Evolutionary conservation across 2,797 vertebrate genomes (phyloP).

Genomic region (Clangula hyemalis): DNA sequence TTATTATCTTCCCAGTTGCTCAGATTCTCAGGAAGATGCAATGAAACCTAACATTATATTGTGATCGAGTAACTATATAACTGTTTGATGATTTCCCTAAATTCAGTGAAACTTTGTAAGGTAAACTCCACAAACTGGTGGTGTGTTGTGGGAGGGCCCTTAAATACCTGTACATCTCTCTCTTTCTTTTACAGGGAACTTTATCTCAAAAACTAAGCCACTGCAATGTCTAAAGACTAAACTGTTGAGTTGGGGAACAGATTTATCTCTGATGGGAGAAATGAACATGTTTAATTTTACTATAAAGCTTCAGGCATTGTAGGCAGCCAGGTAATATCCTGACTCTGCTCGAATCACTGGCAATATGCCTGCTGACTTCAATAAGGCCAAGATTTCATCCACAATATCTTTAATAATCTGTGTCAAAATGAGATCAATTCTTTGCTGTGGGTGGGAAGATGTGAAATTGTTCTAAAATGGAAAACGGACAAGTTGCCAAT

Average conservation of each 20-base stretch:
- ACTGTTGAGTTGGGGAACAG: not conserved
- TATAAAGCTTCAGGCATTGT: constrained; percentile 10
- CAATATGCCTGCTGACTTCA: constrained; percentile 38
- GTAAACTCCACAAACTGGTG: not conserved
- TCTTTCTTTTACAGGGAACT: not conserved
- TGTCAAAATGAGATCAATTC: constrained; percentile 46
- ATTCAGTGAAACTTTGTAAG: not conserved
- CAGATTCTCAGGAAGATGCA: not conserved
- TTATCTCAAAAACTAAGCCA: constrained; percentile 5
- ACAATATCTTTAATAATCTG: constrained; percentile 48
- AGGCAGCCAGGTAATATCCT: constrained; percentile 34
- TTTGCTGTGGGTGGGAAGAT: constrained; percentile 32
- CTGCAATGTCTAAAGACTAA: not conserved
- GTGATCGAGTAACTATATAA: not conserved
- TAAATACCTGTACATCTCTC: not conserved
- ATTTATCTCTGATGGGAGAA: constrained; percentile 6
- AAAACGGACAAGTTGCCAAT: constrained; percentile 56
- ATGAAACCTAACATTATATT: not conserved
- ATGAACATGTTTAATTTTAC: not conserved
- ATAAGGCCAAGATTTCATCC: constrained; percentile 29
- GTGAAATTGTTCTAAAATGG: constrained; percentile 26
- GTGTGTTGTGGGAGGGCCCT: not conserved
- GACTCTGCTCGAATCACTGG: constrained; percentile 30
- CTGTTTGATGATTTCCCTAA: not conserved
- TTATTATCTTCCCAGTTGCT: not conserved